A percentile compares a stretch with the other conserved stretches of the same genome.
These are phyloP conservation scores for Pseudococcus viburni DNA, from an alignment of 2,888 invertebrate genomes.

Conservation along the genomic window DNA sequence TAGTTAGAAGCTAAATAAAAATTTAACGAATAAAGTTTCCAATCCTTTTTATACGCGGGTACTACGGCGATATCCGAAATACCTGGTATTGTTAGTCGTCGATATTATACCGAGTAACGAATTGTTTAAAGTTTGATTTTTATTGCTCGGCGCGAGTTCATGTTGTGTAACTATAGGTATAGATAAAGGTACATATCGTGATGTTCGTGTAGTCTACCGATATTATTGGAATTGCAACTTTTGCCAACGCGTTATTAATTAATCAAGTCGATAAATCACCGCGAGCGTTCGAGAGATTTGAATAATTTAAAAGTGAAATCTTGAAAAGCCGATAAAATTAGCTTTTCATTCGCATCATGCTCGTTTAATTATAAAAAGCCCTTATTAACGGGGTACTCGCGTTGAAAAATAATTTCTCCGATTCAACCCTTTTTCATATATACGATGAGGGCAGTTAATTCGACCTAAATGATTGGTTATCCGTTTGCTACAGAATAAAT, in stretches of 20 bases:
- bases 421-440: slow-evolving; percentile 4
- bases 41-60: not conserved
- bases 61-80: not conserved
- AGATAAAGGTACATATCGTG: not conserved
- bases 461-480: slow-evolving; percentile 49
- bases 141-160: not conserved
- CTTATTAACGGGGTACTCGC: slow-evolving; percentile 2
- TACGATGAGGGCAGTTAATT: slow-evolving; percentile 23
- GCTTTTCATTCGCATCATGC: slow-evolving; percentile 3
- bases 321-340: not conserved
- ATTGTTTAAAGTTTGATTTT: slow-evolving; percentile 47
- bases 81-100: not conserved
- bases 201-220: not conserved
- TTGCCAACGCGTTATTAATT: not conserved
- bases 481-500: slow-evolving; percentile 3
- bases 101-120: slow-evolving; percentile 34
- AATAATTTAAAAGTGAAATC: slow-evolving; percentile 14
- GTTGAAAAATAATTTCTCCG: slow-evolving; percentile 18
- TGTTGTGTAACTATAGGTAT: not conserved
- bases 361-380: slow-evolving; percentile 34
- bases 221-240: not conserved
- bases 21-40: slow-evolving; percentile 38
- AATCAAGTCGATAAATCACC: not conserved
- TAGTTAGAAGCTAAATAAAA: slow-evolving; percentile 47
- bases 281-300: not conserved